These are phyloP conservation scores for Eurystomus gularis DNA, from an alignment of 2,113 vertebrate genomes.

Conservation along the genomic window DNA sequence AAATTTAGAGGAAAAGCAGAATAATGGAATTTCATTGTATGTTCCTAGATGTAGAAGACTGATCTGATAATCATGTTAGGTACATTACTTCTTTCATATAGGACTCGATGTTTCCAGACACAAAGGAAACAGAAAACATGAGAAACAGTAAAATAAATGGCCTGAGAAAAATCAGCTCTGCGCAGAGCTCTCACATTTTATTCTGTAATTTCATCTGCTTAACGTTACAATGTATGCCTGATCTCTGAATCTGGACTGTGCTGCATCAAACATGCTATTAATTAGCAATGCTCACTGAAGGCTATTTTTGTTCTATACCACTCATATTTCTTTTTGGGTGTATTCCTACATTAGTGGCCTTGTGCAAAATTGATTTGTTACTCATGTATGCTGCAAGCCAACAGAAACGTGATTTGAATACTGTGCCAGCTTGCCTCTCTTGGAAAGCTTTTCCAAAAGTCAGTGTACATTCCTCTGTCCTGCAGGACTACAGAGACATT, in stretches of 20 bases:
- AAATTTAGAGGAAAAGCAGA: neutral
- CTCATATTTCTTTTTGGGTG: slow-evolving; percentile 49
- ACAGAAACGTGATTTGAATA: slow-evolving; percentile 48
- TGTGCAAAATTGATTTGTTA: slow-evolving; percentile 63
- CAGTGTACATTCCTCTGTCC: neutral
- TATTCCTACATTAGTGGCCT: slow-evolving; percentile 54
- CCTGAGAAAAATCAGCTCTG: neutral
- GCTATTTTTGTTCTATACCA: slow-evolving; percentile 59
- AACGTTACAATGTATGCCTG: slow-evolving; percentile 2
- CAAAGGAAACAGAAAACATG: neutral
- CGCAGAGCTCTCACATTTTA: neutral
- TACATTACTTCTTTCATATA: neutral
- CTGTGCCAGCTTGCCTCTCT: neutral
- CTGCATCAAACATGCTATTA: slow-evolving; percentile 56
- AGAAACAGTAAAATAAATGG: neutral
- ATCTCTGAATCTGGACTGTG: slow-evolving; percentile 45
- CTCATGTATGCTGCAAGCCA: slow-evolving; percentile 53
- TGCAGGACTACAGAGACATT: neutral
- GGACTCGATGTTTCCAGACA: neutral
- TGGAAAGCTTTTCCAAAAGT: neutral
- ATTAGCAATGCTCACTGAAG: slow-evolving; percentile 61
- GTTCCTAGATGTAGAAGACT: neutral
- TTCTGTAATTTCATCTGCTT: slow-evolving; percentile 44
- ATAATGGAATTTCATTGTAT: neutral
- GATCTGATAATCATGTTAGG: neutral